Conservation (phyloP, 2,888 invertebrate species). For the Adelognathus sp. region DNA sequence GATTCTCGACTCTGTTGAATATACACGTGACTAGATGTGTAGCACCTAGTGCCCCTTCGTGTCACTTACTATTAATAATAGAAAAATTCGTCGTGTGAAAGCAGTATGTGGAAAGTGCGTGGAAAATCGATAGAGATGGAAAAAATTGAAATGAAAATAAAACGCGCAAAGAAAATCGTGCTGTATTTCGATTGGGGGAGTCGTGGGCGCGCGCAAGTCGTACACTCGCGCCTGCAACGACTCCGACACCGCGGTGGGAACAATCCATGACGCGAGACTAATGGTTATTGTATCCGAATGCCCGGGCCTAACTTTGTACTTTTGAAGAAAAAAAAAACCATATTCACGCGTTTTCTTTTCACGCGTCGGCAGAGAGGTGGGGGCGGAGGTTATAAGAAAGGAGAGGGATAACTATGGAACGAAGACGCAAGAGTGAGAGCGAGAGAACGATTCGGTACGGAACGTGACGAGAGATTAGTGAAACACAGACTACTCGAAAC, state of each 20-base stretch:
- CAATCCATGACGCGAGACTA: slow-evolving; percentile 56
- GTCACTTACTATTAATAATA: slow-evolving; percentile 50
- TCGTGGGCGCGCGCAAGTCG: slow-evolving; percentile 5
- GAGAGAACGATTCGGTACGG: neutral
- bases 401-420: neutral
- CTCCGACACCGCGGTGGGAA: slow-evolving; percentile 24
- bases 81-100: slow-evolving; percentile 44
- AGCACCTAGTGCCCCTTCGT: too few species aligned
- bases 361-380: slow-evolving; percentile 26
- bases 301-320: slow-evolving; percentile 30
- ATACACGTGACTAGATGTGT: slow-evolving; percentile 54
- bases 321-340: slow-evolving; percentile 15
- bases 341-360: slow-evolving; percentile 43
- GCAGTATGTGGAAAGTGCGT: slow-evolving; percentile 10
- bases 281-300: slow-evolving; percentile 51
- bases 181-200: slow-evolving; percentile 33
- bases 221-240: slow-evolving; percentile 21
- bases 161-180: slow-evolving; percentile 37
- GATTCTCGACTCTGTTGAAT: slow-evolving; percentile 71
- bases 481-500: slow-evolving; percentile 28
- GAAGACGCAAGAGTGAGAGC: neutral
- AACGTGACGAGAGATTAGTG: slow-evolving; percentile 40
- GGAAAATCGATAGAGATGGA: slow-evolving; percentile 19
- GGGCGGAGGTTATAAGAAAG: slow-evolving; percentile 26
- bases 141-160: neutral